Evolutionary conservation across 1,140 invertebrate genomes (phyloP), one percentile per base, ranked within the genome.

Genomic region (Latrodectus geometricus): DNA sequence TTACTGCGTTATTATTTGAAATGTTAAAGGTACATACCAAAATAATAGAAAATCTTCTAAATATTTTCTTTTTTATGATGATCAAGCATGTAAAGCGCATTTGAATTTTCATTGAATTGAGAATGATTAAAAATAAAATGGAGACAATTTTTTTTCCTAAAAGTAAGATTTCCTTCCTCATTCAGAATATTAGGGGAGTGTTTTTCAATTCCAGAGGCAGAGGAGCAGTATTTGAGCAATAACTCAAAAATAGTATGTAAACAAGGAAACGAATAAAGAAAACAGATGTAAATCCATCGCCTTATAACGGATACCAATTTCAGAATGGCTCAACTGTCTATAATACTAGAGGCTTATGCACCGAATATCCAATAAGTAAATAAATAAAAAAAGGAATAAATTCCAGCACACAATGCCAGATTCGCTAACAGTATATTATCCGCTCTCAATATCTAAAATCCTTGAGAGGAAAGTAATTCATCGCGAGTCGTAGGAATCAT

Each of bases 371-470:
- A 17, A 80, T 80, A 80, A 70, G 61, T 3, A 65, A 78, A 68
- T n/a, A 78, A 12, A 17, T 9, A 15, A 48, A 15, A 48, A 66
- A 76, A n/a, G 9, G 15, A 12, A 54, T 48, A 49, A 75, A 66
- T 69, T 4, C 49, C 9, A 12, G 9, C 23, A 15, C 23, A 76
- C 74, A 76, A 76, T 76, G 52, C 54, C 54, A n/a, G 49, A 15
- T 52, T 17, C 49, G 20, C 70, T 82, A 82, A 82, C 69, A 73
- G 69, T 14, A 61, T 73, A 69, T 82, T 73, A 72, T 73, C 69
- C 79, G 8, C 50, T 54, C 79, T 82, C 69, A 73, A 82, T 82
- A 82, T 82, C 54, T 69, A 50, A 73, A 82, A 82, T 48, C 69
- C 79, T 82, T 35, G 50, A 48, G 9, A 9, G 49, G 69, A 72